These are phyloP conservation scores for Nesidiocoris tenuis DNA, from an alignment of 2,888 invertebrate species.

Conservation along the genomic window DNA sequence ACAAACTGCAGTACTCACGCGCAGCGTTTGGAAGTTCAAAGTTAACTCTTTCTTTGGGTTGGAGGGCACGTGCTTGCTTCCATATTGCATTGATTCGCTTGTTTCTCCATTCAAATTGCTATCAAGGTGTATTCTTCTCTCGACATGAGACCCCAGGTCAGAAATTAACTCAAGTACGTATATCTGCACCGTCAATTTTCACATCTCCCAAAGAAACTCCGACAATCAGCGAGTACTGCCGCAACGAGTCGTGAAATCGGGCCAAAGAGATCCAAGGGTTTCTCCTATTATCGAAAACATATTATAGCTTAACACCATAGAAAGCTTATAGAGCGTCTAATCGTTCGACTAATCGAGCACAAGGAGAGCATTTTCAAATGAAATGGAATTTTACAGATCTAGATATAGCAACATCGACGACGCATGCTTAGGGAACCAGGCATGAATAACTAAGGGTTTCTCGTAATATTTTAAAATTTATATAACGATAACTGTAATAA, in stretches of 20 bases:
- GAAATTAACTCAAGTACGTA: too few species aligned
- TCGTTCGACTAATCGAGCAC: slow-evolving; percentile 31
- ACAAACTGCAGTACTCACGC: too few species aligned
- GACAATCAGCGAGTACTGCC: too few species aligned
- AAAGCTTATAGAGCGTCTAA: slow-evolving; percentile 38
- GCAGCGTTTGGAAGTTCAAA: too few species aligned
- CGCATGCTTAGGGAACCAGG: slow-evolving; percentile 29
- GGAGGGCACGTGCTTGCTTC: too few species aligned
- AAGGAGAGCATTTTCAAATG: slow-evolving; percentile 11
- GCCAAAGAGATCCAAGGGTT: not conserved
- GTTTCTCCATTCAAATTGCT: too few species aligned
- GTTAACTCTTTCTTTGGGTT: too few species aligned
- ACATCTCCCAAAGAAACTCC: too few species aligned
- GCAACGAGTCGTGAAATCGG: not conserved
- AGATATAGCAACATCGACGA: slow-evolving; percentile 27
- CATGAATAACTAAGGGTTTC: slow-evolving; percentile 30
- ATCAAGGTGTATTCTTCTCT: too few species aligned
- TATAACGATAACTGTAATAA: slow-evolving; percentile 29
- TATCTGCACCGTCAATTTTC: too few species aligned
- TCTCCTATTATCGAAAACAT: not conserved
- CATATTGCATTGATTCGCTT: too few species aligned
- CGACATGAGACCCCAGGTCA: too few species aligned
- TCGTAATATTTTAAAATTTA: slow-evolving; percentile 5
- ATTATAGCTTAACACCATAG: slow-evolving; percentile 10
- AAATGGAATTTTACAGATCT: not conserved